Conservation (phyloP, 2,113 vertebrate genomes). For the Tichodroma muraria region DNA sequence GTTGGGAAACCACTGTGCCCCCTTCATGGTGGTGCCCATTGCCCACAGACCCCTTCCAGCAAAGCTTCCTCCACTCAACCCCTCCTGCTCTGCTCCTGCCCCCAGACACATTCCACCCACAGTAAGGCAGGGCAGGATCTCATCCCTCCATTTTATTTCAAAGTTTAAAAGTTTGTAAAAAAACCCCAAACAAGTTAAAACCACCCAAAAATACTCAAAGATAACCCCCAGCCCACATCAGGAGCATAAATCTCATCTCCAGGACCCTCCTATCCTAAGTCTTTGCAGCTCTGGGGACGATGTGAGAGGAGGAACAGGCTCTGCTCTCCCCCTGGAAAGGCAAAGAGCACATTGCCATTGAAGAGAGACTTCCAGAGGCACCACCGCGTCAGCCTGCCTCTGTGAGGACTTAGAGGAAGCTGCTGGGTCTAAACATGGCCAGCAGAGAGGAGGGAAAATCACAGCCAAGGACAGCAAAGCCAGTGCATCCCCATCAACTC, state of each 20-base stretch:
- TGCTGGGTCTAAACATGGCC: rapidly evolving
- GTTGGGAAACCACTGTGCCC: background rate
- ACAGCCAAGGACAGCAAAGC: background rate
- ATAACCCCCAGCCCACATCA: rapidly evolving
- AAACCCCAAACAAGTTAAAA: background rate
- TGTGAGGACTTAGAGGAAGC: background rate
- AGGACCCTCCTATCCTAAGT: background rate
- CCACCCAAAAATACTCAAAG: background rate
- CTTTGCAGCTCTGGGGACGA: background rate
- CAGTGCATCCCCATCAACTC: background rate
- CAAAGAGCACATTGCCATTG: background rate
- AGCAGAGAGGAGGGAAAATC: background rate
- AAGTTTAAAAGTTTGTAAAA: background rate
- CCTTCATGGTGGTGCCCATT: rapidly evolving
- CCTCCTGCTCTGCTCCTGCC: background rate
- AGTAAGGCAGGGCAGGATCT: background rate
- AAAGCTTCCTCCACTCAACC: background rate
- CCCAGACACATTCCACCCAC: background rate
- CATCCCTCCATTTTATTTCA: slow-evolving; percentile 10
- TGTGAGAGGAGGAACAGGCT: background rate
- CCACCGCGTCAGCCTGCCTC: background rate
- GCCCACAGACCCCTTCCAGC: background rate
- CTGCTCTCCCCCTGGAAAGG: background rate
- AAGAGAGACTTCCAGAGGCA: background rate
- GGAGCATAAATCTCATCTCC: background rate